A percentile compares a stretch with the other conserved stretches of the same genome.
Conservation (phyloP, 2,888 invertebrate species). For the Fissipunctia ypsillon region DNA sequence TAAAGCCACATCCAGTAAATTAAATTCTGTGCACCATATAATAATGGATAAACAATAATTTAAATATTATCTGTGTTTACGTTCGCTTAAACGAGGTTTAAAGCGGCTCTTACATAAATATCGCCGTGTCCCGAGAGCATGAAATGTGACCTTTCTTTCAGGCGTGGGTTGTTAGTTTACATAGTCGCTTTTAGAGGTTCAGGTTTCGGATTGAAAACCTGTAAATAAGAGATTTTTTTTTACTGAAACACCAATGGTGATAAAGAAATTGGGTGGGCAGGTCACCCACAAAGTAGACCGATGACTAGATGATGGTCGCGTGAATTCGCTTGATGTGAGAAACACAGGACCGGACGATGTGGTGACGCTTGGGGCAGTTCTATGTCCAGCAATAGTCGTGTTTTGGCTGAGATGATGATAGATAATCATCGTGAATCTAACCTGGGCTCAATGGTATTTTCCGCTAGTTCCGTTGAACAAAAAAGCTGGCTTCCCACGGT, state of each 20-base stretch:
- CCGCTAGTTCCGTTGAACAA: too few relatives aligned
- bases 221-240: neutral
- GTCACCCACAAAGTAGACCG: too few relatives aligned
- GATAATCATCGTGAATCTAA: too few relatives aligned
- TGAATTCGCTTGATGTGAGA: too few relatives aligned
- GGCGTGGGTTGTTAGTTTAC: constrained; percentile 1
- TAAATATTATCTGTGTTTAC: constrained; percentile 79
- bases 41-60: constrained; percentile 83
- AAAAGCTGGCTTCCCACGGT: too few relatives aligned
- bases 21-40: constrained; percentile 51
- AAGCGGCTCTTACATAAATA: constrained; percentile 66
- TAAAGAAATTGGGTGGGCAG: neutral
- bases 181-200: neutral
- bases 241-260: neutral
- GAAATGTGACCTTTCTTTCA: constrained; percentile 52
- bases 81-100: constrained; percentile 67
- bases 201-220: neutral
- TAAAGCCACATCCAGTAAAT: constrained; percentile 66
- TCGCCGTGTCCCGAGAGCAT: constrained; percentile 28
- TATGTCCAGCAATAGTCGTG: too few relatives aligned
- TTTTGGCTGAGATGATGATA: too few relatives aligned
- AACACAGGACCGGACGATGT: too few relatives aligned
- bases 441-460: too few relatives aligned
- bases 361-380: too few relatives aligned
- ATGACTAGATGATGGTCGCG: too few relatives aligned